Percentiles rank a stretch among this genome's conserved stretches.
Evolutionary conservation across 2,797 vertebrate genomes (phyloP).

Genomic region (Erithacus rubecula): DNA sequence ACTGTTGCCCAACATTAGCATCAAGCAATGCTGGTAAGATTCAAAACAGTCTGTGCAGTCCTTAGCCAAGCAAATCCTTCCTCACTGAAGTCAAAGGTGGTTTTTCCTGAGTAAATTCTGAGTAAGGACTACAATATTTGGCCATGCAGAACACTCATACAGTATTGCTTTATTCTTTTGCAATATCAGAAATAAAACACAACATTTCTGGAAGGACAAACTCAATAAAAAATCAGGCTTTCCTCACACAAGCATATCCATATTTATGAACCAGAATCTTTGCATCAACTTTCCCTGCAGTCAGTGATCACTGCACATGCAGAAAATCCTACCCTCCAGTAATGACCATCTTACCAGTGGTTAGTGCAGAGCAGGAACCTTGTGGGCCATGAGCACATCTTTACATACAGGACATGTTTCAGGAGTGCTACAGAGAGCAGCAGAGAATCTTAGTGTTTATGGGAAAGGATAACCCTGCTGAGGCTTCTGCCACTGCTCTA

Average conservation of each 20-base stretch:
- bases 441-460: background rate
- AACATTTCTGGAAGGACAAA: background rate
- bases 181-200: background rate
- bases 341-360: background rate
- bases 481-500: background rate
- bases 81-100: background rate
- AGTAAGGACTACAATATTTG: background rate
- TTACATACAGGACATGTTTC: background rate
- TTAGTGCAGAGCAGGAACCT: background rate
- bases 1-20: background rate
- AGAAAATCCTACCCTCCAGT: background rate
- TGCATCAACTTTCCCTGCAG: background rate
- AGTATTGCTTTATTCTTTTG: background rate
- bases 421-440: background rate
- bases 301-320: background rate
- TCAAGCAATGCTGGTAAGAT: background rate
- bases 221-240: background rate
- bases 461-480: background rate
- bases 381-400: background rate
- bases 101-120: slow-evolving; percentile 57
- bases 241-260: background rate
- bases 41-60: background rate
- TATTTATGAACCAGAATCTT: background rate
- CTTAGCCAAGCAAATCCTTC: slow-evolving; percentile 15
- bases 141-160: background rate